These are phyloP conservation scores for Montipora efflorescens DNA, from an alignment of 64 coral and sea anemone genomes.

Conservation along the genomic window DNA sequence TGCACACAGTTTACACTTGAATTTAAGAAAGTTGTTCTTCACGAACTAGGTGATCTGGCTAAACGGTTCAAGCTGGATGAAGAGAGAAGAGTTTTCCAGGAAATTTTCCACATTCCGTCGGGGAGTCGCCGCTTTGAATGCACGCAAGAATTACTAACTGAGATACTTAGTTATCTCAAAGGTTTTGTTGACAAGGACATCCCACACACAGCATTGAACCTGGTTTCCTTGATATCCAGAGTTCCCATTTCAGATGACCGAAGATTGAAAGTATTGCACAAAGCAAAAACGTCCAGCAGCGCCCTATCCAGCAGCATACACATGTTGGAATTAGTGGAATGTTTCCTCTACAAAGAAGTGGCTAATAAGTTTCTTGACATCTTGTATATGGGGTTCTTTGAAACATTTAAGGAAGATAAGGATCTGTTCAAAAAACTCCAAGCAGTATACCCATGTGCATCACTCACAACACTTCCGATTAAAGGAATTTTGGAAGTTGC, in stretches of 20 bases:
- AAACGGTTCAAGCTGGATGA: background rate
- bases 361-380: constrained; percentile 18
- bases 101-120: background rate
- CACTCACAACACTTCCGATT: background rate
- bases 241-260: background rate
- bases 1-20: background rate
- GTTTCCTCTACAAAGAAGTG: background rate
- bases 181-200: background rate
- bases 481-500: background rate
- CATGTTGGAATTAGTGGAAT: background rate
- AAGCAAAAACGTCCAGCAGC: background rate
- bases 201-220: accelerated
- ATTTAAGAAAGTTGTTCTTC: background rate
- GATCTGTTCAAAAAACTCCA: background rate
- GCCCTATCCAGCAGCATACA: background rate
- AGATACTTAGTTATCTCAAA: background rate
- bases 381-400: background rate
- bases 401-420: background rate
- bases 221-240: background rate
- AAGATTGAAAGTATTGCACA: background rate
- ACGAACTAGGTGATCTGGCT: background rate
- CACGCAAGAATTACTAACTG: background rate
- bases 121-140: background rate
- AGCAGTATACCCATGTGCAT: background rate
- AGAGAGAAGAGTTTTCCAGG: background rate